A percentile compares a stretch with the other conserved stretches of the same genome.
These are phyloP conservation scores for Xanthostigma xanthostigma DNA, from an alignment of 2,888 invertebrate genomes.

Conservation along the genomic window DNA sequence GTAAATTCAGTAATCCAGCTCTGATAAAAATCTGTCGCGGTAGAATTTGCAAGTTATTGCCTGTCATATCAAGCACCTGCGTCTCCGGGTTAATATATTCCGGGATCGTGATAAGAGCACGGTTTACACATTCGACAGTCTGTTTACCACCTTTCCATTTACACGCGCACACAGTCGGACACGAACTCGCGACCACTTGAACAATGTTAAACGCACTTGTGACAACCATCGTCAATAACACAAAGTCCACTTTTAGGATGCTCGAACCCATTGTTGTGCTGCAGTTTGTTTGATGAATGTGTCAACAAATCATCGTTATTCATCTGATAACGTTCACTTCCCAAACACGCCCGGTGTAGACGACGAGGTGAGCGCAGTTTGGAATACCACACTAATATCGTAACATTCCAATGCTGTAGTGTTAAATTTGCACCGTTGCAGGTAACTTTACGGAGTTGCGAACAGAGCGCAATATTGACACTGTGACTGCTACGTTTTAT, in stretches of 20 bases:
- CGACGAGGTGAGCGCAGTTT: too few species aligned
- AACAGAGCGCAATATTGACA: too few species aligned
- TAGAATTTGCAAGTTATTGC: slow-evolving; percentile 72
- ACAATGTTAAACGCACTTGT: slow-evolving; percentile 15
- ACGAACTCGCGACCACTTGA: slow-evolving; percentile 40
- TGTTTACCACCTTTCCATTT: slow-evolving; percentile 92
- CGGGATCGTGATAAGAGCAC: slow-evolving; percentile 69
- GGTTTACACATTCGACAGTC: slow-evolving; percentile 79
- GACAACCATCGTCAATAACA: slow-evolving; percentile 11
- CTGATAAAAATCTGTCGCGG: slow-evolving; percentile 69
- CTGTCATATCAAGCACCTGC: slow-evolving; percentile 80
- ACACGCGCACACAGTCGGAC: slow-evolving; percentile 69
- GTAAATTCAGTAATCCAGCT: slow-evolving; percentile 70
- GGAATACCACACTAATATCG: too few species aligned
- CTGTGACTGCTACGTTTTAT: too few species aligned
- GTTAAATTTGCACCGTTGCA: too few species aligned
- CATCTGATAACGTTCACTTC: too few species aligned
- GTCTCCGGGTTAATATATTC: slow-evolving; percentile 76
- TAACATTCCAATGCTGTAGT: too few species aligned
- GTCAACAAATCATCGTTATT: too few species aligned
- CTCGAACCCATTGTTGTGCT: too few species aligned
- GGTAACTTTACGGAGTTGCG: too few species aligned
- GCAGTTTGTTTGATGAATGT: too few species aligned
- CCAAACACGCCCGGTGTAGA: too few species aligned
- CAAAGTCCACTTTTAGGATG: slow-evolving; percentile 6